Evolutionary conservation across 2,113 vertebrate genomes (phyloP).

Genomic region (Atrichornis clamosus): DNA sequence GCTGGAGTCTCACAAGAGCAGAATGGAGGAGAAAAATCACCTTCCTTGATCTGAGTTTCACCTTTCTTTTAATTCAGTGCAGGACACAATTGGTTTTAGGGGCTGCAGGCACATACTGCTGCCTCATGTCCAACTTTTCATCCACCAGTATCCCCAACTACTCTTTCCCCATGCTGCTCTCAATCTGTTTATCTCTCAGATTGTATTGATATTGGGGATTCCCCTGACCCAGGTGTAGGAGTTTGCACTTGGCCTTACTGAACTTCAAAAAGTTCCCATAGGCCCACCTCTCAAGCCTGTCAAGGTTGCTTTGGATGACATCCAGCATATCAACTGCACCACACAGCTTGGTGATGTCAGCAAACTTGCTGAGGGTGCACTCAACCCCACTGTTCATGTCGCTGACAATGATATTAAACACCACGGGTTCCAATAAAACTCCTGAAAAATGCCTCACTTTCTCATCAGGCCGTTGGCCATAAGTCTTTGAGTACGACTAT

Average conservation of each 20-base stretch:
- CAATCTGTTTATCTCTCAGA: background rate
- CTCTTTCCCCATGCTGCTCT: background rate
- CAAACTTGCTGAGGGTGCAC: background rate
- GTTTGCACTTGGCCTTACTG: background rate
- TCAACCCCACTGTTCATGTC: background rate
- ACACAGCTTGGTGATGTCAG: background rate
- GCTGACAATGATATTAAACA: background rate
- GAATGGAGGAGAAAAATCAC: fast-evolving
- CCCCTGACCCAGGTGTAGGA: background rate
- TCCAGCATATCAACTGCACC: background rate
- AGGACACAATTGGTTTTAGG: background rate
- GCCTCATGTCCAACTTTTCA: background rate
- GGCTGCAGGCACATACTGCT: background rate
- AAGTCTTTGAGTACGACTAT: background rate
- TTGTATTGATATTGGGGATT: background rate
- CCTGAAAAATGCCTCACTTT: background rate
- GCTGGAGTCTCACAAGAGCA: background rate
- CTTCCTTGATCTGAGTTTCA: background rate
- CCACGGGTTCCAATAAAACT: background rate
- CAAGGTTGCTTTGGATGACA: background rate
- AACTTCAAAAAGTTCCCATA: background rate
- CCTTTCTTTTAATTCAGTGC: background rate
- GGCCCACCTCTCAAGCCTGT: background rate
- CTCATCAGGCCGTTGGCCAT: background rate
- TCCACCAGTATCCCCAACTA: background rate